Evolutionary conservation across 1,140 invertebrate species (phyloP), one percentile per base, ranked within the genome.

Genomic region (Bradynema listronoti): DNA sequence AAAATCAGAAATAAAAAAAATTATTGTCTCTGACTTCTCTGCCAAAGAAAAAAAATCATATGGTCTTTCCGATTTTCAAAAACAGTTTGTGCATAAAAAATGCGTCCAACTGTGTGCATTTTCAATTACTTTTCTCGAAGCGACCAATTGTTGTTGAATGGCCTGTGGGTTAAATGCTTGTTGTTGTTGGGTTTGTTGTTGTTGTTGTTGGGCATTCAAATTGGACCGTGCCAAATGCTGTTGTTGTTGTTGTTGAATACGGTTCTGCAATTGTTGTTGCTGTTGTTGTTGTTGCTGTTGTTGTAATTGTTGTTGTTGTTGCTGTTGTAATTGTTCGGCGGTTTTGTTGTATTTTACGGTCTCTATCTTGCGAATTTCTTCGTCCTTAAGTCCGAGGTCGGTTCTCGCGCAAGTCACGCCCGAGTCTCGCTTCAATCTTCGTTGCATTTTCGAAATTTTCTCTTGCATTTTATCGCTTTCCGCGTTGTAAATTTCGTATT

Each of bases 231-330:
- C 19, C 34, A 30, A 32, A 19, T 47, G 45, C 22, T 47, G 45
- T 9, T 22, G 7, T 47, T 47, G 45, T 47, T 50, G 47, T n/a
- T 50, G 47, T 32, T 50, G 47, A n/a, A 19, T 50, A 25, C n/a
- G n/a, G n/a, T n/a, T n/a, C n/a, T n/a, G n/a, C n/a, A n/a, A n/a
- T n/a, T n/a, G n/a, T n/a, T n/a, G n/a, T n/a, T n/a, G 11, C 29
- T 49, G 43, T 45, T 55, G 52, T 55, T 55, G 52, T n/a, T 63
- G 59, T 22, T 65, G 58, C 41, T 63, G 58, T 52, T 62, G 63
- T 14, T 46, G 61, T 56, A 64, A 61, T 4, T 60, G 43, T 19
- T 63, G 58, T 25, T 63, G 34, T 4, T 66, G 62, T 27, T 63
- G 61, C 4, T 49, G 41, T 11, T 63, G 63, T 29, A 66, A n/a